phyloP scores from a whole-genome alignment of 2,113 vertebrate species.

The Zosterops hypoxanthus region DNA sequence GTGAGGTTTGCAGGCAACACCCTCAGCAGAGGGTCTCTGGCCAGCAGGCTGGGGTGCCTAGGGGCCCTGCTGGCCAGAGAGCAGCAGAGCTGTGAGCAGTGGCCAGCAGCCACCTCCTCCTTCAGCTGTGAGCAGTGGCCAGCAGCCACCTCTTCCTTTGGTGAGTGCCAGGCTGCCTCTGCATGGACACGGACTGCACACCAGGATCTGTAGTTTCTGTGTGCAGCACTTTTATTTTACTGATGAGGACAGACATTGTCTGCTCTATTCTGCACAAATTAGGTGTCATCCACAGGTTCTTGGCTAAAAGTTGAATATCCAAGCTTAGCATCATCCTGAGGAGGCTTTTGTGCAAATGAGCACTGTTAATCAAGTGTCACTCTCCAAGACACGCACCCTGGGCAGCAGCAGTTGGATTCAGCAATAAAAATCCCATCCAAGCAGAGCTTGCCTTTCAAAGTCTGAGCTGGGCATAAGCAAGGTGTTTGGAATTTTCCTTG shows the following conservation, averaged over 20 bases:
- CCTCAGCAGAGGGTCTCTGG: background rate
- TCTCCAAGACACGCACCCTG: background rate
- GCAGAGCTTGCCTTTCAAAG: background rate
- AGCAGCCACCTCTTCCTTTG: background rate
- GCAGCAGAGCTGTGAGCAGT: background rate
- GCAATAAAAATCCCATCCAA: background rate
- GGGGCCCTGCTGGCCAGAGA: background rate
- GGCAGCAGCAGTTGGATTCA: background rate
- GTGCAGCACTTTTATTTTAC: background rate
- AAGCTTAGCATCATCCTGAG: background rate
- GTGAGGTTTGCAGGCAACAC: background rate
- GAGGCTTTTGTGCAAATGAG: background rate
- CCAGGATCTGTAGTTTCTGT: background rate
- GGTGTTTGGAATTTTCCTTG: background rate
- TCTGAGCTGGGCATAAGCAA: background rate
- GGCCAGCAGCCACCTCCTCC: background rate
- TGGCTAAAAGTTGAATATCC: background rate
- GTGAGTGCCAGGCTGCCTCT: background rate
- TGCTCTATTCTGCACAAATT: background rate
- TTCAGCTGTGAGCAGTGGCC: background rate
- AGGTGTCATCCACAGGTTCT: background rate
- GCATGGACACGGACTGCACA: fast-evolving
- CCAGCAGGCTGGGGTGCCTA: fast-evolving
- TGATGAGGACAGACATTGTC: background rate
- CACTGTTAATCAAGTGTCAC: background rate